These are phyloP conservation scores for Burhinus bistriatus DNA, from an alignment of 2,113 vertebrate species.

Conservation along the genomic window DNA sequence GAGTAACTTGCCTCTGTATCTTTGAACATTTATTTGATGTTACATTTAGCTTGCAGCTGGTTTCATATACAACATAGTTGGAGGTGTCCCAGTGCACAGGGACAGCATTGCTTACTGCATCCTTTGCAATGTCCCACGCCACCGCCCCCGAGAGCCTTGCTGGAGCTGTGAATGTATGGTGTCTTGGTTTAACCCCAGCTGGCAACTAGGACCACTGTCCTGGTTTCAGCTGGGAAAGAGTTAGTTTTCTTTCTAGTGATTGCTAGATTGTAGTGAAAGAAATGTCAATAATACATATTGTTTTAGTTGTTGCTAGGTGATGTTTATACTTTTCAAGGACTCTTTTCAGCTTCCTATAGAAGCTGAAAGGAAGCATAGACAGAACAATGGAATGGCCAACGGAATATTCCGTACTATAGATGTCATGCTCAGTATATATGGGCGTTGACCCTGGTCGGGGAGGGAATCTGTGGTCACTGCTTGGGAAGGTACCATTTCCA, in stretches of 20 bases:
- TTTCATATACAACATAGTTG: background rate
- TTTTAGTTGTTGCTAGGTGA: background rate
- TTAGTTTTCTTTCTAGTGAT: background rate
- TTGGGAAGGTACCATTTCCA: background rate
- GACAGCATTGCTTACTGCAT: background rate
- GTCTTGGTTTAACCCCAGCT: background rate
- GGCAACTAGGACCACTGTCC: background rate
- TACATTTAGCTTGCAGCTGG: background rate
- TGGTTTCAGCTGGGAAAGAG: background rate
- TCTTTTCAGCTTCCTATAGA: background rate
- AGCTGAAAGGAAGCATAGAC: background rate
- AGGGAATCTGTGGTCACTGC: background rate
- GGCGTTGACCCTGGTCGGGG: background rate
- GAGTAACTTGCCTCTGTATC: background rate
- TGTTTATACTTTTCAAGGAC: background rate
- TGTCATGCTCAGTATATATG: background rate
- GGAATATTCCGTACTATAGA: background rate
- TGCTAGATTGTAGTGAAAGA: background rate
- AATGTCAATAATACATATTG: background rate
- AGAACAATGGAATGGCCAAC: background rate
- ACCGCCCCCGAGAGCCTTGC: background rate
- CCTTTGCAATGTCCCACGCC: background rate
- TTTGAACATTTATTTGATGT: background rate
- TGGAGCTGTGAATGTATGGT: background rate
- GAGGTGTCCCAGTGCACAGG: background rate